phyloP scores from a whole-genome alignment of 2,113 vertebrate species.

The Cryptotis parvus region DNA sequence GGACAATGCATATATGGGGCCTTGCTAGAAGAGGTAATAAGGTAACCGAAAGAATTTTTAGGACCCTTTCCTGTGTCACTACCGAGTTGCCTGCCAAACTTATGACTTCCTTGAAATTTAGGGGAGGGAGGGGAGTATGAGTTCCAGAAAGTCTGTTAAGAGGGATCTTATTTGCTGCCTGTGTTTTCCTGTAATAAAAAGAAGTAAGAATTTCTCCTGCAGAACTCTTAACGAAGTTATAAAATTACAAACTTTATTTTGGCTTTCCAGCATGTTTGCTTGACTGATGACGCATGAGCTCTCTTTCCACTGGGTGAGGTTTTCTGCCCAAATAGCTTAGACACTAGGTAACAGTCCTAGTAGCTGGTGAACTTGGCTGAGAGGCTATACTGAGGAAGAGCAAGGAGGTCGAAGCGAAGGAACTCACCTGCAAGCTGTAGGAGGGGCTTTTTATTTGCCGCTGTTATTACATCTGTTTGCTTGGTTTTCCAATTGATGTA shows the following conservation, averaged over 20 bases:
- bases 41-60: no score
- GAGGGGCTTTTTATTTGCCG: neutral
- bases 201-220: neutral
- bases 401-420: no score
- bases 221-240: conserved; percentile 41
- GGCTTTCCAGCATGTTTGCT: no score
- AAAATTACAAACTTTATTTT: conserved; percentile 58
- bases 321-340: neutral
- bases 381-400: no score
- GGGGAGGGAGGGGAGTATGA: neutral
- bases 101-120: fast-evolving
- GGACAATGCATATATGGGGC: no score
- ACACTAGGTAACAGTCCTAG: neutral
- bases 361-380: no score
- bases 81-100: no score
- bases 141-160: conserved; percentile 22
- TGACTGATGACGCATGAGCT: conserved; percentile 32
- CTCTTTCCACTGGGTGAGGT: neutral
- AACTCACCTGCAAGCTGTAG: no score
- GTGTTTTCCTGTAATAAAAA: conserved; percentile 55
- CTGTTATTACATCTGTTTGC: no score
- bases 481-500: no score
- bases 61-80: no score
- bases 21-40: fast-evolving
- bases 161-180: neutral